Evolutionary conservation across 1,140 invertebrate genomes (phyloP).

Genomic region (Drosophila suzukii): DNA sequence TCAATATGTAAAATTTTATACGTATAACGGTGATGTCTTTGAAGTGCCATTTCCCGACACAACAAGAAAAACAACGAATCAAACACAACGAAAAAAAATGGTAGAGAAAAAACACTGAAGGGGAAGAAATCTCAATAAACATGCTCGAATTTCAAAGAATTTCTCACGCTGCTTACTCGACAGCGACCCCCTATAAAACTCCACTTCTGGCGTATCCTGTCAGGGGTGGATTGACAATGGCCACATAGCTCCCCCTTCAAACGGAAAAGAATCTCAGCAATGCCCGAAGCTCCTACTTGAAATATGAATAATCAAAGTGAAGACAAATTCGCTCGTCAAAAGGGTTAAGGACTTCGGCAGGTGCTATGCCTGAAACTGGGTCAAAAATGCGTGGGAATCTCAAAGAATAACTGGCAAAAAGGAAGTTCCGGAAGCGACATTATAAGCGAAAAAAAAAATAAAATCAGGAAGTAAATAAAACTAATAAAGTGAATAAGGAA

Average conservation of each 20-base stretch:
- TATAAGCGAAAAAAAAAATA: conserved; percentile 24
- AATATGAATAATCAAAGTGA: conserved; percentile 52
- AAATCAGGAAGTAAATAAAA: conserved; percentile 78
- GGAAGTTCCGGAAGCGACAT: conserved; percentile 32
- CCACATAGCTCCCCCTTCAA: conserved; percentile 17
- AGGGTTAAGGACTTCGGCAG: conserved; percentile 63
- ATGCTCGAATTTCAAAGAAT: conserved; percentile 80
- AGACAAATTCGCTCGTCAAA: conserved; percentile 43
- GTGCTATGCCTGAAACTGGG: conserved; percentile 51
- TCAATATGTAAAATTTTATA: conserved; percentile 58
- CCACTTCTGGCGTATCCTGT: conserved; percentile 65
- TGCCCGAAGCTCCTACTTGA: conserved; percentile 32
- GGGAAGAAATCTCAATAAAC: conserved; percentile 39
- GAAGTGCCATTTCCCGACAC: conserved; percentile 44
- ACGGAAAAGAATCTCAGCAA: conserved; percentile 59
- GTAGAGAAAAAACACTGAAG: conserved; percentile 13
- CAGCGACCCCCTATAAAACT: conserved; percentile 10
- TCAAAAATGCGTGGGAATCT: conserved; percentile 70
- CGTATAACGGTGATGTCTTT: conserved; percentile 52
- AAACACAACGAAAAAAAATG: neutral
- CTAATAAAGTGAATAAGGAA: conserved; percentile 63
- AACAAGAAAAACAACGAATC: conserved; percentile 25
- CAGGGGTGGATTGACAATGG: conserved; percentile 63
- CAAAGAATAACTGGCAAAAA: neutral
- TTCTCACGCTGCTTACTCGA: conserved; percentile 77